Base-by-base conservation (phyloP, 2,888 invertebrate species). In the Yponomeuta plumbellus region DNA sequence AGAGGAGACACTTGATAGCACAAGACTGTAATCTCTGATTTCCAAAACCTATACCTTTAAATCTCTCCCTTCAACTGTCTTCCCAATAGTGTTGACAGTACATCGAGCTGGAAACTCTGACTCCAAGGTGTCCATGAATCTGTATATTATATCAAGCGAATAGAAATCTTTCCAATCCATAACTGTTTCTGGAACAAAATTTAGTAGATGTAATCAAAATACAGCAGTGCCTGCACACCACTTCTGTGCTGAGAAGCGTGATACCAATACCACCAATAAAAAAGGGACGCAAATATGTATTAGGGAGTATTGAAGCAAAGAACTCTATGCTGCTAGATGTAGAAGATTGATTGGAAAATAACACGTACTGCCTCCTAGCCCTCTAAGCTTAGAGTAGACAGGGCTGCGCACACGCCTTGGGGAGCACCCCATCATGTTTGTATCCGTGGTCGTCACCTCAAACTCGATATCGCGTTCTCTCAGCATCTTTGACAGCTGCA, bases 141-240 rank as follows among this genome's bases (percentile, higher is more conserved):
- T 93, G 73, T 95, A 91, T 67, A 97, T 94, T 71, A 94, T 94
- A 1, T 88, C 84, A 26, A 96, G 80, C 0, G 94, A 93, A 78
- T 97, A 95, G 78, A 95, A 97, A 66, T 95, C 93, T 72, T 92
- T 92, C 96, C 96, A 97, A 69, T 96, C 95, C 84, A 97, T 72
- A 8, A 67, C 56, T 40, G 26, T n/a, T 34, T 64, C 64, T 64
- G 56, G n/a, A 64, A 64, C 26, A 61, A 61, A 17, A 4, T 11
- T 34, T n/a, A 61, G 17, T 61, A 2, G n/a, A 17, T n/a, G n/a
- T n/a, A n/a, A 44, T 3, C 13, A 26, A 26, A 26, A 2, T 26
- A 26, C 26, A 26, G 26, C 26, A 5, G 2, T 26, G 4, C 26
- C 26, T 5, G 5, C 26, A 2, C 26, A 26, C 26, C 1, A 34